A percentile compares a stretch with the other conserved stretches of the same genome.
Evolutionary conservation across 2,797 vertebrate species (phyloP).

Genomic region (Sciurus carolinensis): DNA sequence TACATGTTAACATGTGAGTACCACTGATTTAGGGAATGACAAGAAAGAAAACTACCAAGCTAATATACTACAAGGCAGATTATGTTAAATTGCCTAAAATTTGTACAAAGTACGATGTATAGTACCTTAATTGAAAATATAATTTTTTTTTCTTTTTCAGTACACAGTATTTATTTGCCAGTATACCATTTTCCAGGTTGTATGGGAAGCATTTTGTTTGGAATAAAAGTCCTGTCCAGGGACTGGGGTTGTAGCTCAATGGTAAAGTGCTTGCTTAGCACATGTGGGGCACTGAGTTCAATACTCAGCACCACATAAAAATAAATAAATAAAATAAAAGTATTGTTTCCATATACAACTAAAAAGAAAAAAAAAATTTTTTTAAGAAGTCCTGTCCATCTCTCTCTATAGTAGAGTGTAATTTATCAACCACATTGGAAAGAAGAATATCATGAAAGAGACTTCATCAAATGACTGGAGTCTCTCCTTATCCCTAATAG

Average conservation of each 20-base stretch:
- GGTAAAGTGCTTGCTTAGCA: too few relatives aligned
- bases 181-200: background rate
- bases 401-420: background rate
- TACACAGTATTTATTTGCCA: background rate
- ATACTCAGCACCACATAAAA: too few relatives aligned
- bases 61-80: background rate
- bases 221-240: background rate
- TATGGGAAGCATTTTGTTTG: constrained; percentile 2
- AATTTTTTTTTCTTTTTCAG: background rate
- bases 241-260: too few relatives aligned
- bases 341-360: too few relatives aligned
- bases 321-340: too few relatives aligned
- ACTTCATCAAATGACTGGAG: background rate
- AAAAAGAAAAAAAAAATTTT: too few relatives aligned
- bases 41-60: background rate
- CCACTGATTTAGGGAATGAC: background rate
- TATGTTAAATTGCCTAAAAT: background rate
- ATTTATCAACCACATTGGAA: background rate
- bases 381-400: background rate
- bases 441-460: background rate
- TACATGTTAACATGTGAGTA: background rate
- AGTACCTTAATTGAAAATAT: background rate
- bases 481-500: background rate
- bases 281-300: too few relatives aligned
- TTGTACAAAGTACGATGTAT: background rate